Base-by-base conservation (phyloP, 2,888 invertebrate genomes). In the Punctoribates punctum region DNA sequence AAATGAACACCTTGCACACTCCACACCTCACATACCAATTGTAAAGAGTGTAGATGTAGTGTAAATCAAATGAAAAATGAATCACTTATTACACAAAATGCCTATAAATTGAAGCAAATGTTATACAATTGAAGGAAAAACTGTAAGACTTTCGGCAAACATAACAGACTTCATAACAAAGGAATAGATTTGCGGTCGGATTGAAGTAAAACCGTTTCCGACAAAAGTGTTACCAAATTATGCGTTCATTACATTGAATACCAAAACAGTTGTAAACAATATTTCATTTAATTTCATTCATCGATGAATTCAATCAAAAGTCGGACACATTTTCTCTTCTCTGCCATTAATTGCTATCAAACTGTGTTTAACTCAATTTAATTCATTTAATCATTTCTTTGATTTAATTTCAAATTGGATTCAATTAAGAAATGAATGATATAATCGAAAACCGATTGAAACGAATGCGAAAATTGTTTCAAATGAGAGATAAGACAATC, bases 391-490 rank as follows among this genome's bases (percentile, higher is more conserved):
- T 27, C 27, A 15, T 60, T 60, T 25, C 1, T 15, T 25, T 27
- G 27, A 60, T 5, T 17, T 3, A 27, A 23, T 60, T 60, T 20
- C 23, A 60, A 15, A 60, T 60, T 60, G 8, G 27, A 8, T 60
- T 20, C 2, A 27, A 27, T 8, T 27, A 13, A 27, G 27, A 17
- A 60, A 60, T 60, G 60, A 15, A 60, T 27, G 1, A 6, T 25
- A n/a, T n/a, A n/a, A 62, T 62, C 17, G 34, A 34, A 29, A 62
- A 27, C 34, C 62, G 62, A 62, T n/a, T 62, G 17, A 62, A 62
- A 62, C 2, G 29, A 17, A 29, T 62, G 62, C 29, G 62, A 62
- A 27, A 6, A 34, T 9, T 17, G 17, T 5, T 34, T 1, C 17
- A 5, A 62, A 1, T 29, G 3, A 34, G 13, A n/a, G 29, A 34